A percentile compares a stretch with the other conserved stretches of the same genome.
These are phyloP conservation scores for Pycnomerus fuliginosus DNA, from an alignment of 2,888 invertebrate species.

Conservation along the genomic window DNA sequence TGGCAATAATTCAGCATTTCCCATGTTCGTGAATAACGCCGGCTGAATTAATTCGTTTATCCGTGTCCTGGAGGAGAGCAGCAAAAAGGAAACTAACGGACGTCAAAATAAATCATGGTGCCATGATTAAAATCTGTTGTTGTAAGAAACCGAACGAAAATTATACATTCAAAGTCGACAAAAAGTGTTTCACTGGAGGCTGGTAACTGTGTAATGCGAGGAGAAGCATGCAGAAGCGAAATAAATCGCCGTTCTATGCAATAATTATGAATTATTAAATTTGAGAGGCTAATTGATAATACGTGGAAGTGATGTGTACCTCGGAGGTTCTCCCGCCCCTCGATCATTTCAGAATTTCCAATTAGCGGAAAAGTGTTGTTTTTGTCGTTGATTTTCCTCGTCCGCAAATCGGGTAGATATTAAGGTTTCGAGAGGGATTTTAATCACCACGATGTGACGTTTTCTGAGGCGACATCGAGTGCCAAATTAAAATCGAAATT, in stretches of 20 bases:
- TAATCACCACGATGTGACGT: too few relatives aligned
- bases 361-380: too few relatives aligned
- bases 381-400: too few relatives aligned
- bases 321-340: too few relatives aligned
- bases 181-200: slow-evolving; percentile 1
- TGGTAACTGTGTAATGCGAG: not conserved
- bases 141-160: slow-evolving; percentile 15
- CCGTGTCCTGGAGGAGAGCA: not conserved
- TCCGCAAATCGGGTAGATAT: too few relatives aligned
- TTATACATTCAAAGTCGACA: slow-evolving; percentile 6
- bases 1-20: not conserved
- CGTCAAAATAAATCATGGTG: slow-evolving; percentile 35
- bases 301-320: too few relatives aligned
- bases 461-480: not conserved
- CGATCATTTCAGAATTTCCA: too few relatives aligned
- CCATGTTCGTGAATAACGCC: not conserved
- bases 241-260: too few relatives aligned
- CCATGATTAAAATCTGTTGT: slow-evolving; percentile 29
- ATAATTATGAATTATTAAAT: too few relatives aligned
- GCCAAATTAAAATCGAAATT: not conserved
- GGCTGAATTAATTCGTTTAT: not conserved
- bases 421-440: too few relatives aligned
- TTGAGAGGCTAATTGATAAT: too few relatives aligned
- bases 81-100: slow-evolving; percentile 25
- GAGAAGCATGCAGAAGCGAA: too few relatives aligned